Evolutionary conservation across 1,140 invertebrate species (phyloP).

Genomic region (Triops cancriformis): DNA sequence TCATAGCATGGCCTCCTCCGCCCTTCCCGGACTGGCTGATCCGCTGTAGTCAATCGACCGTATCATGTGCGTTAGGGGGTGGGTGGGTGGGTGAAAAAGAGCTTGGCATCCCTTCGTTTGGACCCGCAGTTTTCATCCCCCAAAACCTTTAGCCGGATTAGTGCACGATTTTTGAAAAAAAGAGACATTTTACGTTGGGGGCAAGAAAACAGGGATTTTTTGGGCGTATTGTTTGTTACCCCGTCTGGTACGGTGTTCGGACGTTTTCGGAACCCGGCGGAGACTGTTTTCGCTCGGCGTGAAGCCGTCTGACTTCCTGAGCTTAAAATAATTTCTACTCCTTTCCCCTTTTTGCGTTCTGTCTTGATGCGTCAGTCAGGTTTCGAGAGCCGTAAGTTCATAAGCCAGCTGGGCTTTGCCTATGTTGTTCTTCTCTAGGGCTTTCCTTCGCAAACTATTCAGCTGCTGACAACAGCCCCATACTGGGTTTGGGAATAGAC

Average conservation of each 20-base stretch:
- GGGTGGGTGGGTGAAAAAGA: too few species aligned
- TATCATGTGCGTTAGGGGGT: background rate
- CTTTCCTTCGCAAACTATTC: background rate
- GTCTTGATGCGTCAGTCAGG: background rate
- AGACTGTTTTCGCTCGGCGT: background rate
- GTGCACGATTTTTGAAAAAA: too few species aligned
- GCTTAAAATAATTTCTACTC: conserved; percentile 4
- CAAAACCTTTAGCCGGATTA: too few species aligned
- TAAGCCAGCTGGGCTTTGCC: background rate
- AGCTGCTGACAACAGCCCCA: background rate
- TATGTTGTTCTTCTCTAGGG: background rate
- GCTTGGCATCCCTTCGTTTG: too few species aligned
- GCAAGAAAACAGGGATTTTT: background rate
- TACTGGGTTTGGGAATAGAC: background rate
- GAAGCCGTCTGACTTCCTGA: background rate
- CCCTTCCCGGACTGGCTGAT: background rate
- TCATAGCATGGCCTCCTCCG: background rate
- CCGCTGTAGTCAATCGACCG: background rate
- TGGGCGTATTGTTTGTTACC: background rate
- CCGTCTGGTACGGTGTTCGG: background rate
- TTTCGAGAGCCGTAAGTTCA: background rate
- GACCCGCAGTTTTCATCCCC: too few species aligned
- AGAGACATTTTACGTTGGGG: too few species aligned
- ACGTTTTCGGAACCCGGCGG: background rate
- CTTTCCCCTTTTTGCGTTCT: background rate